Evolutionary conservation across 2,888 invertebrate species (phyloP).

Genomic region (Fabriciana adippe): DNA sequence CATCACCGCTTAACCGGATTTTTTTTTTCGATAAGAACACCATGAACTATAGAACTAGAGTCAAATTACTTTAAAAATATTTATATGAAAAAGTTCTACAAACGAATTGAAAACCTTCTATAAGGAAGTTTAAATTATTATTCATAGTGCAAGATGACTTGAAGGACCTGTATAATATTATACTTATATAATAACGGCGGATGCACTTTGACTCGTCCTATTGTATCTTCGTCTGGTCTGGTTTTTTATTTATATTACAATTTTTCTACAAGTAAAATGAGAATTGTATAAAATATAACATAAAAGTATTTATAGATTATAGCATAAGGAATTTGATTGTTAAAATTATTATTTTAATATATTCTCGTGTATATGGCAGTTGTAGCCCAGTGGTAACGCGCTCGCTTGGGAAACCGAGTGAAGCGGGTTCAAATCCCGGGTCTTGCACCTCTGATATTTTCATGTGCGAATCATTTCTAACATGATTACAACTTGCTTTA

Average conservation of each 20-base stretch:
- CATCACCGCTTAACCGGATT: too few relatives aligned
- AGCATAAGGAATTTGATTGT: not conserved
- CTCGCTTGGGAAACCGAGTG: too few relatives aligned
- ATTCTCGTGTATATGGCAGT: too few relatives aligned
- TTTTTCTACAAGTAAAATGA: conserved; percentile 1
- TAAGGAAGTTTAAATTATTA: not conserved
- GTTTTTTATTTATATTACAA: not conserved
- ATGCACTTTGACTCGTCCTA: conserved; percentile 7
- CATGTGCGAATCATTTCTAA: too few relatives aligned
- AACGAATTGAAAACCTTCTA: not conserved
- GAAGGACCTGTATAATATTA: conserved; percentile 1
- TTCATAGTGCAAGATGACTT: not conserved
- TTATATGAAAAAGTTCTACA: not conserved
- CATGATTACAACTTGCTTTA: too few relatives aligned
- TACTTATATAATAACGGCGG: not conserved
- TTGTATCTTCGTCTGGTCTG: conserved; percentile 10
- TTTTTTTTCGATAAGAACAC: too few relatives aligned
- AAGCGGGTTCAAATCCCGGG: too few relatives aligned
- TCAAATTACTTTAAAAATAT: too few relatives aligned
- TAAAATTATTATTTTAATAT: not conserved
- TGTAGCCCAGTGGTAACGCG: too few relatives aligned
- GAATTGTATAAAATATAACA: conserved; percentile 13
- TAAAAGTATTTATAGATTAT: not conserved
- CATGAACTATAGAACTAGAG: too few relatives aligned
- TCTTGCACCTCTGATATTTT: too few relatives aligned